Percentiles rank a stretch among this genome's conserved stretches.
phyloP scores from a whole-genome alignment of 2,888 invertebrate species.

The Gastrophysa polygoni region DNA sequence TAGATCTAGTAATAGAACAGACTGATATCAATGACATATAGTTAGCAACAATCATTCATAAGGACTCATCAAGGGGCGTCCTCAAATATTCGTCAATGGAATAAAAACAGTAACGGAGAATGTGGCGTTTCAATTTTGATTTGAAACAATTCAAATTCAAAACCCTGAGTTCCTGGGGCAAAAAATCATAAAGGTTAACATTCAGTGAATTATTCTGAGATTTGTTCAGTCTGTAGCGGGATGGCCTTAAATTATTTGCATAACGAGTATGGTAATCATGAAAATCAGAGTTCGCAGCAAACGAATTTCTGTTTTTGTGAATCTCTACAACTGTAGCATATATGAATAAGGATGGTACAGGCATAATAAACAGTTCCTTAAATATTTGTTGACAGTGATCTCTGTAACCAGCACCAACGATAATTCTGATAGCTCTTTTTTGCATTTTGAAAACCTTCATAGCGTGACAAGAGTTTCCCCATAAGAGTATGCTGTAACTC shows the following conservation, averaged over 20 bases:
- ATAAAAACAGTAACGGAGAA: not conserved
- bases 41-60: not conserved
- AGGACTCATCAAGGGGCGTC: not conserved
- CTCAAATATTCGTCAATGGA: not conserved
- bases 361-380: not conserved
- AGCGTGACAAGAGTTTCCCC: not conserved
- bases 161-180: not conserved
- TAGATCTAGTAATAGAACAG: too few species aligned
- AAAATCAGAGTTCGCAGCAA: not conserved
- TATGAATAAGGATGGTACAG: not conserved
- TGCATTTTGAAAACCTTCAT: conserved; percentile 2
- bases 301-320: not conserved
- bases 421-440: not conserved
- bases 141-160: not conserved
- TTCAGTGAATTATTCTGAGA: not conserved
- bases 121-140: not conserved
- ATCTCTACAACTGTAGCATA: not conserved
- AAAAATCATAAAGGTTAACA: not conserved
- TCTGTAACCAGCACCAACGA: not conserved
- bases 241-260: not conserved
- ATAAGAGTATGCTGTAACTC: not conserved
- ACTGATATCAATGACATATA: not conserved
- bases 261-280: not conserved
- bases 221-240: not conserved
- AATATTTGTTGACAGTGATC: conserved; percentile 1